Evolutionary conservation across 2,888 invertebrate species (phyloP).

Genomic region (Perizoma flavofasciatum): DNA sequence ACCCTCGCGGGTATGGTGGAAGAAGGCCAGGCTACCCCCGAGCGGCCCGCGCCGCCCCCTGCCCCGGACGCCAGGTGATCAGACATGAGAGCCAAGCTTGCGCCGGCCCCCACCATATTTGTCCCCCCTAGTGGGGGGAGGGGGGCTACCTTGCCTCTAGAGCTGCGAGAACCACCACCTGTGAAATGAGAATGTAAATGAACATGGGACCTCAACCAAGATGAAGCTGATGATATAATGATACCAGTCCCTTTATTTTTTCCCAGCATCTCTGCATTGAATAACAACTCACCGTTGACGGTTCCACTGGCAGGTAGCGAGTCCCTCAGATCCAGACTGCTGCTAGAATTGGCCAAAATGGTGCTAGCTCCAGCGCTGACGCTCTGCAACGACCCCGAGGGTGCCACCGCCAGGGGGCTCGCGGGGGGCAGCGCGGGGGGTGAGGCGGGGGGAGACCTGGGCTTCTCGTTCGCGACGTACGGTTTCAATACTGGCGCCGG

Average conservation of each 20-base stretch:
- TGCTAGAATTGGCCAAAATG: conserved; percentile 82
- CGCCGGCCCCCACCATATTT: conserved; percentile 52
- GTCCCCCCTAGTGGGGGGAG: conserved; percentile 50
- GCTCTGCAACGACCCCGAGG: conserved; percentile 78
- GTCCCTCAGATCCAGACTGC: conserved; percentile 64
- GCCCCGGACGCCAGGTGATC: conserved; percentile 61
- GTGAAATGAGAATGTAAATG: conserved; percentile 1
- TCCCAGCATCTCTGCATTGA: neutral
- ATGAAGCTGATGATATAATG: no score
- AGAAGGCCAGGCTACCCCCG: conserved; percentile 86
- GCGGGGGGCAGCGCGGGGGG: conserved; percentile 21
- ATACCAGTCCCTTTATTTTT: no score
- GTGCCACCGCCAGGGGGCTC: conserved; percentile 31
- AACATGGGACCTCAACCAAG: no score
- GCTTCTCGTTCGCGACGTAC: conserved; percentile 51
- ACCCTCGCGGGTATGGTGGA: conserved; percentile 88
- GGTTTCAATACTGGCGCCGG: conserved; percentile 46
- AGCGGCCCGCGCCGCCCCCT: conserved; percentile 57
- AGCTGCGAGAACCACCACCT: conserved; percentile 32
- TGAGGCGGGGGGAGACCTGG: conserved; percentile 33
- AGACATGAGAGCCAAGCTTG: conserved; percentile 62
- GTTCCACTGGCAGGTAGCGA: conserved; percentile 24
- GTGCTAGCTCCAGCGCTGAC: conserved; percentile 84
- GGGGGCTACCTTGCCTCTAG: conserved; percentile 64
- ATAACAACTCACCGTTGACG: conserved; percentile 13